Conservation (phyloP, 2,888 invertebrate genomes). For the Netelia virgata region DNA sequence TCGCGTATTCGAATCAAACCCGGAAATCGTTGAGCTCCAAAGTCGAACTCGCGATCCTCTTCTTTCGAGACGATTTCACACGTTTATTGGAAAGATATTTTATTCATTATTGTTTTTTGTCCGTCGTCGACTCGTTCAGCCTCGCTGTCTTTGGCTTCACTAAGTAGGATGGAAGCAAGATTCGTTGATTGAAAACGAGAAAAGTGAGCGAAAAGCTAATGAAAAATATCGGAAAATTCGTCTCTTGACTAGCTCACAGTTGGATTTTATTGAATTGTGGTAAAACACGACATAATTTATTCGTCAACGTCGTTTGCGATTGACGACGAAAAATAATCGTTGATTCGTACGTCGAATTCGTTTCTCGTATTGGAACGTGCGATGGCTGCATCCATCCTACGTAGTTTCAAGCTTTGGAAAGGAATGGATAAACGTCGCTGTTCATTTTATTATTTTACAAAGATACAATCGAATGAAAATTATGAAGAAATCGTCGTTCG, state of each 20-base stretch:
- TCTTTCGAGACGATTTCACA: slow-evolving; percentile 20
- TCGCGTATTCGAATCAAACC: slow-evolving; percentile 13
- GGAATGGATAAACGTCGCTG: slow-evolving; percentile 35
- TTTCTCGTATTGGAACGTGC: not conserved
- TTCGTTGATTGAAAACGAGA: slow-evolving; percentile 16
- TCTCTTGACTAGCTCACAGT: slow-evolving; percentile 33
- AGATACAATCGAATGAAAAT: slow-evolving; percentile 13
- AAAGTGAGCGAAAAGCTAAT: not conserved
- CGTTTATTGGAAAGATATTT: slow-evolving; percentile 40
- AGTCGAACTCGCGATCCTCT: not conserved
- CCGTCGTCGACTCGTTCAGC: not conserved
- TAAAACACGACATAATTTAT: not conserved
- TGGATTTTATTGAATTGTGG: not conserved
- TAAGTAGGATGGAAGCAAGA: slow-evolving; percentile 44
- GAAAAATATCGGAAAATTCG: slow-evolving; percentile 7
- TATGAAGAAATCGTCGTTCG: not conserved
- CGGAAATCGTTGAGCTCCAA: not conserved
- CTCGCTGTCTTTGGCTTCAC: slow-evolving; percentile 48
- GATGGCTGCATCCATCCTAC: slow-evolving; percentile 12
- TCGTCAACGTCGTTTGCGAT: no score
- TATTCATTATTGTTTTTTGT: slow-evolving; percentile 19
- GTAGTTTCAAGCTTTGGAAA: slow-evolving; percentile 18
- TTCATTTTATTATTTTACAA: slow-evolving; percentile 44
- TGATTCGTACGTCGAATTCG: not conserved
- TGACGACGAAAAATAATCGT: no score